phyloP scores from a whole-genome alignment of 2,113 vertebrate genomes.

The Condylura cristata region DNA sequence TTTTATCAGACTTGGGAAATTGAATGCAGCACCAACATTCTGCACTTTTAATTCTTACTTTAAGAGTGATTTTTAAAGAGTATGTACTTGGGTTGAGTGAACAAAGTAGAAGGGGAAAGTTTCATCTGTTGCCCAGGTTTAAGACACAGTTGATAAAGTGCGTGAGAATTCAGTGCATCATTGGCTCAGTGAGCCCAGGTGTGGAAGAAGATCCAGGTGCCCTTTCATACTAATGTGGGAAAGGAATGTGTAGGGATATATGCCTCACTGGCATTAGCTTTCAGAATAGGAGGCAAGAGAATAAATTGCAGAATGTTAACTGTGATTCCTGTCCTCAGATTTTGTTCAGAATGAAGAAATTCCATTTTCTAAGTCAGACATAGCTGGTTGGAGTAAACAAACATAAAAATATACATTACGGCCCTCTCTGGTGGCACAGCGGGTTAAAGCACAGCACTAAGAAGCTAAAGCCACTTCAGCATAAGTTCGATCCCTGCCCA shows the following conservation, averaged over 20 bases:
- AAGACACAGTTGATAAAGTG: neutral
- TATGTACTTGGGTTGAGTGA: neutral
- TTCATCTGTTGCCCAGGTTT: neutral
- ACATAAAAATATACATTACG: too few species aligned
- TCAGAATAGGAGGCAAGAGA: neutral
- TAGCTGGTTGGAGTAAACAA: neutral
- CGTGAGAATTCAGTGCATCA: neutral
- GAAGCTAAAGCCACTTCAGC: too few species aligned
- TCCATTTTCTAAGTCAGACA: neutral
- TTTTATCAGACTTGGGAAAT: conserved; percentile 43
- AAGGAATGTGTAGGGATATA: neutral
- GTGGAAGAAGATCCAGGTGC: neutral
- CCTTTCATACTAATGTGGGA: neutral
- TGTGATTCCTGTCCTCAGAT: neutral
- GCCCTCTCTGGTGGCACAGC: too few species aligned
- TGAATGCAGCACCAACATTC: neutral
- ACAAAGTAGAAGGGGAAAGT: neutral
- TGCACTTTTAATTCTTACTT: conserved; percentile 1
- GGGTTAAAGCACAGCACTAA: too few species aligned
- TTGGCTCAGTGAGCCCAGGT: neutral
- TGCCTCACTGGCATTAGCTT: neutral
- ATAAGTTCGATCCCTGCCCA: too few species aligned
- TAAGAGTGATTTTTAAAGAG: neutral
- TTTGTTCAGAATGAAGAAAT: neutral
- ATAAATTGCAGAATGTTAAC: neutral